These are phyloP conservation scores for Platanista minor DNA, from an alignment of 2,113 vertebrate species.

Conservation along the genomic window DNA sequence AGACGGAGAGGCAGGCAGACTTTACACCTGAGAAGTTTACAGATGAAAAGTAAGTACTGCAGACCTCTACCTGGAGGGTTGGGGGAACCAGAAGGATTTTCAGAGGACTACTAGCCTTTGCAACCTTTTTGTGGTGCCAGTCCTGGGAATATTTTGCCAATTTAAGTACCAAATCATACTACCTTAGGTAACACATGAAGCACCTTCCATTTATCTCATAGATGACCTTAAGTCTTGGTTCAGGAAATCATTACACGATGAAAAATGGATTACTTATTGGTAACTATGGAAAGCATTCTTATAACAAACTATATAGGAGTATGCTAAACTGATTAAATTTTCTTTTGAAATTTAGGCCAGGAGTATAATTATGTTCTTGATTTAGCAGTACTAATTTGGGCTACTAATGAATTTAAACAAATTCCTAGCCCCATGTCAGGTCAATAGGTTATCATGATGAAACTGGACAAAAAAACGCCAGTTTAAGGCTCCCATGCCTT, in stretches of 20 bases:
- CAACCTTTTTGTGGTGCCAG: not conserved
- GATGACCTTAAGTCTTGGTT: not conserved
- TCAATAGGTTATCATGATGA: not conserved
- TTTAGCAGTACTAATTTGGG: not conserved
- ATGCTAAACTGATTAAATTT: not conserved
- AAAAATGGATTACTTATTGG: not conserved
- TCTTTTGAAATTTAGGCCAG: not conserved
- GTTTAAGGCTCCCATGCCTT: not conserved
- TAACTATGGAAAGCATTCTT: not conserved
- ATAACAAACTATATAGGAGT: not conserved
- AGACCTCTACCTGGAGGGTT: not conserved
- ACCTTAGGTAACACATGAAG: not conserved
- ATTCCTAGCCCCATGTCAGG: not conserved
- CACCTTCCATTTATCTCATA: not conserved
- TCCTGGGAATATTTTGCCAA: not conserved
- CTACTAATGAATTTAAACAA: not conserved
- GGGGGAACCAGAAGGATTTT: not conserved
- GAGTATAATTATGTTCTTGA: not conserved
- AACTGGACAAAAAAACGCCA: not conserved
- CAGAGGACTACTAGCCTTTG: not conserved
- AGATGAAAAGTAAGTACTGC: conserved; percentile 78
- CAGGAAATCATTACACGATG: not conserved
- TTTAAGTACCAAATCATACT: not conserved
- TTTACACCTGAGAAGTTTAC: conserved; percentile 70
- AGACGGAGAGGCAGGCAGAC: conserved; percentile 75